A percentile compares a stretch with the other conserved stretches of the same genome.
These are phyloP conservation scores for Drosophila cracens DNA, from an alignment of 2,888 invertebrate species.

Conservation along the genomic window DNA sequence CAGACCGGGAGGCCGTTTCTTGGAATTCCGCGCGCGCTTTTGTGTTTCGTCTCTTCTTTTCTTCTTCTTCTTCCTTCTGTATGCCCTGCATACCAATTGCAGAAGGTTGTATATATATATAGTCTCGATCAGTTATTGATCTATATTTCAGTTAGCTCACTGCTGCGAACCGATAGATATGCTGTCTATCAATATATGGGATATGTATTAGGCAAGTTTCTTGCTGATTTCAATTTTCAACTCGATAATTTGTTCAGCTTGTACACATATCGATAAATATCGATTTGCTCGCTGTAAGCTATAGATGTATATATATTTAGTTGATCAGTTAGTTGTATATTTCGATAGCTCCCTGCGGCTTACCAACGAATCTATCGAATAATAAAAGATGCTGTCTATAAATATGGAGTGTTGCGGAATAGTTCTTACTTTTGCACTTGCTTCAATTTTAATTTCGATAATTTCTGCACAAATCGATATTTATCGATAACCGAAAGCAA, in stretches of 20 bases:
- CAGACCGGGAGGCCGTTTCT: slow-evolving; percentile 71
- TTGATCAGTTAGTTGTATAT: too few species aligned
- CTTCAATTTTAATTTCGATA: not conserved
- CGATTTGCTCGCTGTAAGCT: not conserved
- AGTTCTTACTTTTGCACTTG: too few species aligned
- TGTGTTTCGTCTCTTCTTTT: slow-evolving; percentile 54
- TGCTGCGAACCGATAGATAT: not conserved
- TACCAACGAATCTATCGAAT: too few species aligned
- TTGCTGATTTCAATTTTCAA: not conserved
- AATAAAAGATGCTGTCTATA: not conserved
- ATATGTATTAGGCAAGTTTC: not conserved
- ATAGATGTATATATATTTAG: not conserved
- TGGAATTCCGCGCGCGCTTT: slow-evolving; percentile 76
- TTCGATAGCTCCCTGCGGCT: too few species aligned
- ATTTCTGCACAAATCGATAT: not conserved
- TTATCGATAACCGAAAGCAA: not conserved
- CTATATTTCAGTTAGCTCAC: not conserved
- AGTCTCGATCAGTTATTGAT: not conserved
- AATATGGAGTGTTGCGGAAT: not conserved
- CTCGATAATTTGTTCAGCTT: not conserved
- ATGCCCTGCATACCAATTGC: not conserved
- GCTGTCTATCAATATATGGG: not conserved
- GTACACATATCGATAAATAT: not conserved
- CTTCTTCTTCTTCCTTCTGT: not conserved
- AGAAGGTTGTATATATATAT: not conserved